Evolutionary conservation across 2,888 invertebrate genomes (phyloP), one percentile per base, ranked within the genome.

Genomic region (Nomada goodeniana): DNA sequence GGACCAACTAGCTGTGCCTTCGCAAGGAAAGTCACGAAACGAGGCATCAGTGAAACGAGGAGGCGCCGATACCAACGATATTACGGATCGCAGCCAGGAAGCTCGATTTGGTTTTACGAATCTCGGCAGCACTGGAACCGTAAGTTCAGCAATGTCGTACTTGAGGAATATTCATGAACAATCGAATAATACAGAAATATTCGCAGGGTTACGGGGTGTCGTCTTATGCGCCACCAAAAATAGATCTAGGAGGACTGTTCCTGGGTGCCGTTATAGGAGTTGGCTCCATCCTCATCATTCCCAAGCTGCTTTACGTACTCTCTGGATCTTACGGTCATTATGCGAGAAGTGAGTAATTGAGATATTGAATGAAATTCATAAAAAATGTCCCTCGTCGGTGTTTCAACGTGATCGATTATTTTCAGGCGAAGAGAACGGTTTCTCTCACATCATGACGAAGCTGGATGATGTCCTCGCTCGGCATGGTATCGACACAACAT

Each of bases 171-270:
- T 73, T 47, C 18, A 0, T 7, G 13, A 18, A 26, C 5, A 2
- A 52, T 67, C 11, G 23, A n/a, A 18, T 69, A 53, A 23, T 9
- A 10, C 15, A 13, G 10, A 18, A 42, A 55, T 72, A 10, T 9
- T 1, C 42, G 10, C 36, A 93, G 91, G 90, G 92, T 10, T 93
- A 92, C 85, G 94, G 94, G 90, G 93, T 95, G 15, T 96, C 96
- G 0, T 94, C 96, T 18, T 96, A 97, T 87, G 96, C 96, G 2
- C 97, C 97, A 0, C 94, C 97, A 80, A 97, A 97, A 94, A 96
- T 98, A 70, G 98, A 98, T 90, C 94, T 98, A 0, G 98, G 97
- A 9, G 98, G 97, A 0, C 96, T 98, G 11, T 95, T 97, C 10
- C 94, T 98, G 36, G 98, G 98, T 0, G 97, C 97, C 2, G 95